phyloP scores from a whole-genome alignment of 2,888 invertebrate species.

The Cryptus armator region DNA sequence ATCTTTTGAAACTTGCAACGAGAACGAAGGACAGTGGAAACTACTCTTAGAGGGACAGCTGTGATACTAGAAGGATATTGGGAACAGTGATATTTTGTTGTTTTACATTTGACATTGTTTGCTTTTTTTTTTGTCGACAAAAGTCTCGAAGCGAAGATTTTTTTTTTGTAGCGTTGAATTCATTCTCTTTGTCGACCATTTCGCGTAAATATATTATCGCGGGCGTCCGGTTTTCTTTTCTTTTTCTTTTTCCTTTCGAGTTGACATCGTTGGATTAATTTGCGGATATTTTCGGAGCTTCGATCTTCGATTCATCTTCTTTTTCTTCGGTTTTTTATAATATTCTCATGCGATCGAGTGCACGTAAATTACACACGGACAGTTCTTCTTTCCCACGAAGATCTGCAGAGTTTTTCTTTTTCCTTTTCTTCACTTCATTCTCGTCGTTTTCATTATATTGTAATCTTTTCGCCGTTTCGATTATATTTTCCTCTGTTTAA shows the following conservation, averaged over 20 bases:
- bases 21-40: conserved; percentile 27
- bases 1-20: conserved; percentile 53
- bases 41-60: conserved; percentile 9
- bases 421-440: not conserved
- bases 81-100: conserved; percentile 23
- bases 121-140: conserved; percentile 34
- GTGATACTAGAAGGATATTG: conserved; percentile 32
- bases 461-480: not conserved
- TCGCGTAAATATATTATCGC: not conserved
- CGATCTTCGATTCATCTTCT: not conserved
- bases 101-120: conserved; percentile 47
- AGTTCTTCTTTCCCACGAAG: not conserved
- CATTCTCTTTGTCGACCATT: not conserved
- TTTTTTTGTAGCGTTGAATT: not conserved
- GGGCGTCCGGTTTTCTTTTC: not conserved
- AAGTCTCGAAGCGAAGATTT: conserved; percentile 43
- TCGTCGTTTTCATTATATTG: not conserved
- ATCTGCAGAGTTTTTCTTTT: not conserved
- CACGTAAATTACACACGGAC: not conserved
- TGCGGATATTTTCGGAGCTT: not conserved
- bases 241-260: not conserved
- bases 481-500: not conserved
- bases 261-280: not conserved
- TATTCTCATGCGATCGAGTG: not conserved
- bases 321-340: not conserved